Percentiles rank a stretch among this genome's conserved stretches.
phyloP scores from a whole-genome alignment of 2,888 invertebrate species.

The Apotomis turbidana region DNA sequence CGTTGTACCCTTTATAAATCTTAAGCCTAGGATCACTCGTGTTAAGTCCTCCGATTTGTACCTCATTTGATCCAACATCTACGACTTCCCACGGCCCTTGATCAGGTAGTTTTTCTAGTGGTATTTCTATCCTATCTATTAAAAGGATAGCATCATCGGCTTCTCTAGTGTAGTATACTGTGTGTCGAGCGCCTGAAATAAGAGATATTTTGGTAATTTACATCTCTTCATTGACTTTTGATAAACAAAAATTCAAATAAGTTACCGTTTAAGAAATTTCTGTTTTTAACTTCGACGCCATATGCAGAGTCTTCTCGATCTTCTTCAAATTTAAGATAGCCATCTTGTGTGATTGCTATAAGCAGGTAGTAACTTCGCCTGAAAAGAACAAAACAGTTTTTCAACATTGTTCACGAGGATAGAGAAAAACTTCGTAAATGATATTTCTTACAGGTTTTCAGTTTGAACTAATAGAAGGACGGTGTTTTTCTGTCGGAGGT shows the following conservation, averaged over 20 bases:
- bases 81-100: conserved; percentile 87
- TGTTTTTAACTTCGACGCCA: conserved; percentile 89
- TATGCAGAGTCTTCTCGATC: conserved; percentile 90
- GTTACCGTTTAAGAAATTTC: conserved; percentile 92
- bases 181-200: conserved; percentile 87
- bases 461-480: conserved; percentile 92
- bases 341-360: conserved; percentile 92
- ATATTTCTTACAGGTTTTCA: conserved; percentile 87
- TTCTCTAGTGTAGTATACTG: conserved; percentile 87
- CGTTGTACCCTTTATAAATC: conserved; percentile 93
- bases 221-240: neutral
- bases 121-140: conserved; percentile 90
- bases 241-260: neutral
- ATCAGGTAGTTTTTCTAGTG: conserved; percentile 87
- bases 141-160: conserved; percentile 88
- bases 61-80: conserved; percentile 89
- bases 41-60: conserved; percentile 94
- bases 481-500: conserved; percentile 90
- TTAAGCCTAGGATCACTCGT: conserved; percentile 92
- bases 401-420: neutral
- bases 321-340: conserved; percentile 93
- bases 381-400: conserved; percentile 46
- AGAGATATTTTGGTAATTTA: neutral
- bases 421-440: neutral
- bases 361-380: conserved; percentile 93